Evolutionary conservation across 1,140 invertebrate species (phyloP), one percentile per base, ranked within the genome.

Genomic region (Araneus ventricosus): DNA sequence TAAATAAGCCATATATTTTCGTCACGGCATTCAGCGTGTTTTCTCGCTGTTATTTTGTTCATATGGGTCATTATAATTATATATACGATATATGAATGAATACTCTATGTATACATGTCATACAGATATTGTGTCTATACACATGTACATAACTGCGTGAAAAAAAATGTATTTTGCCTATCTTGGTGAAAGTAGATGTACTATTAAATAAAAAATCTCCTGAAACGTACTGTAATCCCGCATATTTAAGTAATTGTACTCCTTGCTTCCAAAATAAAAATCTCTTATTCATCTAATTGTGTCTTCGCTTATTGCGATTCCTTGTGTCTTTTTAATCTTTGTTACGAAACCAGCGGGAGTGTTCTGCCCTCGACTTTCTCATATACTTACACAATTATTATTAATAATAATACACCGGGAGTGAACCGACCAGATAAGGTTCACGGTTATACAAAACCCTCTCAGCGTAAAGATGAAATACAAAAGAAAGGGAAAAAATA

Each of bases 211-310:
- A 20, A 80, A 59, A 17, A 34, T 90, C 57, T 90, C 88, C 45
- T 90, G 88, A 90, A 90, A 27, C 45, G 37, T 57, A 90, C 80
- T 90, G 88, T 90, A 79, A 90, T 80, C 88, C 79, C 67, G 52
- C 88, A 90, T 90, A 90, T 90, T 90, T 80, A 75, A 79, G 24
- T 41, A 75, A 90, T 22, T 79, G n/a, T 45, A 30, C 6, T 90
- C 63, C 34, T 59, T 90, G 88, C 88, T 90, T 90, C 63, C 88
- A 52, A 57, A 90, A 90, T 75, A 75, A 90, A 90, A 90, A 79
- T 88, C 88, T 80, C 88, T 90, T 90, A 90, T 90, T 90, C 88
- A 90, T 90, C 67, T 90, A 90, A 45, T 0, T 34, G 1, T 84
- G 45, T 45, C 17, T 84, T 10, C 52, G 24, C 20, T 84, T 27